Conservation (phyloP, 1,140 invertebrate species). For the Colletes latitarsis region DNA sequence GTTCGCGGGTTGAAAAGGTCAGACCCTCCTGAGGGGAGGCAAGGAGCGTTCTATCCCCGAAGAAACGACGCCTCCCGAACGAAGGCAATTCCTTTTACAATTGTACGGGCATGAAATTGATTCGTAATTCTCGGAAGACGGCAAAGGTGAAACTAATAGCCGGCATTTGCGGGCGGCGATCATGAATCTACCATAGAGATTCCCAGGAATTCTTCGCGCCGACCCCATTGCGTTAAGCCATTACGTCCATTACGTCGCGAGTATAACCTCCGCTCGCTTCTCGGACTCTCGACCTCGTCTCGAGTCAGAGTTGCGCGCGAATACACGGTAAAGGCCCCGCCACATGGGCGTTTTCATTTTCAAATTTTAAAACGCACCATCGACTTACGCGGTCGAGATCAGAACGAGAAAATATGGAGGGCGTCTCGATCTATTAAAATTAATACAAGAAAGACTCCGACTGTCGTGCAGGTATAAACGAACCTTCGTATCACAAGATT, state of each 20-base stretch:
- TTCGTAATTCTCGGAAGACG: constrained; percentile 39
- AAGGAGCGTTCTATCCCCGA: too few species aligned
- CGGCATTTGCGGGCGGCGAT: constrained; percentile 10
- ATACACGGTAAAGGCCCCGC: background rate
- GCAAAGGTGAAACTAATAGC: constrained; percentile 43
- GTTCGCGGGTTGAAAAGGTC: background rate
- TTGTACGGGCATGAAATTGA: constrained; percentile 34
- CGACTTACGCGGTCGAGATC: too few species aligned
- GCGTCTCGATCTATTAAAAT: too few species aligned
- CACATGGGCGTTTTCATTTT: too few species aligned
- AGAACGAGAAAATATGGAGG: too few species aligned
- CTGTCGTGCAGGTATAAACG: too few species aligned
- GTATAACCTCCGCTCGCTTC: constrained; percentile 12
- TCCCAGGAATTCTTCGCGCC: constrained; percentile 22
- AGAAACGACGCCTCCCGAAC: background rate
- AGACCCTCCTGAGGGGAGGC: background rate
- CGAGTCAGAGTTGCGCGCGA: constrained; percentile 14
- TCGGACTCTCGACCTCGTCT: constrained; percentile 20
- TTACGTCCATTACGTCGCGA: constrained; percentile 42
- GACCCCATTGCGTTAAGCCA: constrained; percentile 42
- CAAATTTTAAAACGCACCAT: too few species aligned
- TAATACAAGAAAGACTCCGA: too few species aligned
- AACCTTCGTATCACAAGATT: too few species aligned
- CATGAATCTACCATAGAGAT: constrained; percentile 27
- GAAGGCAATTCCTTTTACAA: constrained; percentile 12